Evolutionary conservation across 1,140 invertebrate genomes (phyloP), one percentile per base, ranked within the genome.

Genomic region (Hyphantria cunea): DNA sequence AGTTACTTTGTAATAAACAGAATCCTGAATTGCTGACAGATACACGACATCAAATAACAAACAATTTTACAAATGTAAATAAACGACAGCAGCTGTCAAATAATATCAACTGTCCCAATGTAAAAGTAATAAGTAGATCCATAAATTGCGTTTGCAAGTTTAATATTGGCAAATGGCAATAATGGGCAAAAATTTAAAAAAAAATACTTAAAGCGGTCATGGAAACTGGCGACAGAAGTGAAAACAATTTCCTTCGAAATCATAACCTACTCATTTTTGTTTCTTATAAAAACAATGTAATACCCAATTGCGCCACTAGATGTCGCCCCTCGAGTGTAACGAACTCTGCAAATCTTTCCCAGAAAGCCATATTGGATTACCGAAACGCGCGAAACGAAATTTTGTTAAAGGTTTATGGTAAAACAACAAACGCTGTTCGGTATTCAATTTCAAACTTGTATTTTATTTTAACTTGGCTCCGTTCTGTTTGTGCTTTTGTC

Each of bases 321-420:
- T 58, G 55, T 49, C 55, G 55, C 55, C 48, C 45, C 33, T 9
- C 10, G 15, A 58, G 55, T 58, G 44, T 58, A 58, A 49, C 45
- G 55, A 58, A 58, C 55, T 56, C 52, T 12, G 31, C 54, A 56
- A 56, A 56, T 56, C 44, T 47, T 58, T 15, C 44, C 55, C 49
- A 13, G 53, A 61, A 64, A 49, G 72, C 69, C 62, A 72, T 75
- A 75, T 72, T 72, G 63, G 59, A 75, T 72, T 66, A 66, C 25
- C 51, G 33, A 54, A 56, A 39, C 42, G 64, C 66, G 64, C 50
- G 61, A 70, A 68, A 70, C 52, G 34, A 58, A 63, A 70, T 68
- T 56, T 60, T 61, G n/a, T 66, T 70, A 54, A 50, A 42, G 42
- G 33, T 39, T 49, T 58, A 49, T 72, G 44, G 49, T 34, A 61